Conservation (phyloP, 2,113 vertebrate genomes). For the Falco punctatus region DNA sequence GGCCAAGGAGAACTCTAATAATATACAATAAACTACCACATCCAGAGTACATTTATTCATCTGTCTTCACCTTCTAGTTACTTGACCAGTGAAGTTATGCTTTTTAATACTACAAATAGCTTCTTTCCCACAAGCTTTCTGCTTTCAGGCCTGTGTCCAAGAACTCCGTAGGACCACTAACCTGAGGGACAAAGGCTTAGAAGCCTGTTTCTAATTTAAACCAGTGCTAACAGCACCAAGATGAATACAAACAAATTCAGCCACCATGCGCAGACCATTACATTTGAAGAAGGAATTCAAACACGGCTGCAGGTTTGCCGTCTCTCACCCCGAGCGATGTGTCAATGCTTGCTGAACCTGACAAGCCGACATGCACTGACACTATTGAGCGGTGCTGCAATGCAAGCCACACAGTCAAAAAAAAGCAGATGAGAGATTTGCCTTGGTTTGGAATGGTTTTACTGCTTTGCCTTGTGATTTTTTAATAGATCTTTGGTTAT, state of each 20-base stretch:
- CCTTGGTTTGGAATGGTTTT: neutral
- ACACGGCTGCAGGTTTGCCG: neutral
- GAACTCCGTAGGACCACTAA: constrained; percentile 19
- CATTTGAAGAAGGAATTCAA: neutral
- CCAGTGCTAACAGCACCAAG: neutral
- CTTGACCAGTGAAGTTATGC: constrained; percentile 31
- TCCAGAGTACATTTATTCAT: constrained; percentile 46
- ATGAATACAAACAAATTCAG: neutral
- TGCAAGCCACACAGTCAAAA: neutral
- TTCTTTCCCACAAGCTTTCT: constrained; percentile 45
- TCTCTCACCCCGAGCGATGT: neutral
- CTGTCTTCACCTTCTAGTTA: constrained; percentile 41
- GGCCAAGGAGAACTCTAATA: constrained; percentile 1
- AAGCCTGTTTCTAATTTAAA: constrained; percentile 43
- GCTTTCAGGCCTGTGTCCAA: constrained; percentile 36
- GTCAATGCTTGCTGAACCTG: neutral
- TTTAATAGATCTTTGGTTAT: neutral
- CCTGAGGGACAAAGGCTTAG: neutral
- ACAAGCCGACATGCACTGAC: neutral
- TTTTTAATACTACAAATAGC: constrained; percentile 41
- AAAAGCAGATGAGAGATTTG: neutral
- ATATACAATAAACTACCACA: constrained; percentile 1
- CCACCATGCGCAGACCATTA: neutral
- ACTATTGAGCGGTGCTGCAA: neutral
- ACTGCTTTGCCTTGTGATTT: neutral